These are phyloP conservation scores for Ridgeia piscesae DNA, from an alignment of 1,140 invertebrate species.

Conservation along the genomic window DNA sequence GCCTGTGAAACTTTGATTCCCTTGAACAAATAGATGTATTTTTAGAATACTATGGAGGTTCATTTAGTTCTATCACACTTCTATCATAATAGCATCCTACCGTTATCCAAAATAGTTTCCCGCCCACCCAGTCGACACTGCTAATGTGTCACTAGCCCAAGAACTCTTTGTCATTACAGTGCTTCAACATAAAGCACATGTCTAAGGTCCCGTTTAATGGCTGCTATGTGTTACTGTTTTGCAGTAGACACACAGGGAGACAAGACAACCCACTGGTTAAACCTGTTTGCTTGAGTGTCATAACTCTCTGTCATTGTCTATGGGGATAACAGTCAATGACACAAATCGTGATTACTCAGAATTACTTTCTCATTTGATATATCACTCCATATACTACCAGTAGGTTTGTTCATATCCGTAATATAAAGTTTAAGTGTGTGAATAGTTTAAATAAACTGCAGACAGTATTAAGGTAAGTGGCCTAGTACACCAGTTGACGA, in stretches of 20 bases:
- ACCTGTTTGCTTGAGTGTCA: background rate
- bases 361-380: too few species aligned
- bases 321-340: background rate
- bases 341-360: background rate
- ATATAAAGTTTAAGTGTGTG: too few species aligned
- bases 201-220: background rate
- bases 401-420: too few species aligned
- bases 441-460: too few species aligned
- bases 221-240: background rate
- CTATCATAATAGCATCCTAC: background rate
- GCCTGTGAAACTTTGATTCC: background rate
- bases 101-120: background rate
- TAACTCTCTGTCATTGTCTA: too few species aligned
- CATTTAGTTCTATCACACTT: background rate
- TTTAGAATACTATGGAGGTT: background rate
- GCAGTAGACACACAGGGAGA: background rate
- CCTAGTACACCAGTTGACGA: too few species aligned
- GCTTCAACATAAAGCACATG: background rate
- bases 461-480: too few species aligned
- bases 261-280: background rate
- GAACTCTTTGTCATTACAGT: background rate
- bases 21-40: background rate
- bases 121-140: background rate
- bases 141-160: background rate
- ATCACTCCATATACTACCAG: too few species aligned